Conservation (phyloP, 2,113 vertebrate species). For the Burhinus oedicnemus region DNA sequence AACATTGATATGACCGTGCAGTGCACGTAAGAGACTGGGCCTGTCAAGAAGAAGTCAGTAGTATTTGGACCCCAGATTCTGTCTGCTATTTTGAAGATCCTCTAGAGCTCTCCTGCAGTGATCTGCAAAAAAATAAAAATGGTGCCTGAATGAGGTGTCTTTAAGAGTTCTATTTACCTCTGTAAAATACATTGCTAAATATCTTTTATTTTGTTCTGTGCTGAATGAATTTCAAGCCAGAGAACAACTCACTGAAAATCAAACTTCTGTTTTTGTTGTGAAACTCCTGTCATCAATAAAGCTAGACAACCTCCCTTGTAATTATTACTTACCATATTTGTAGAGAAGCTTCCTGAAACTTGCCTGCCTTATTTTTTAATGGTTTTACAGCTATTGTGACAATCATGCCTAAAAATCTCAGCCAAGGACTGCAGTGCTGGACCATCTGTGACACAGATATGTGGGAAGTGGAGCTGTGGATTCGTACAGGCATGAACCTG, state of each 20-base stretch:
- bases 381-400: background rate
- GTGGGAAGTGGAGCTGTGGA: background rate
- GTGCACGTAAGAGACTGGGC: background rate
- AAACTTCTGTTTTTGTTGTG: background rate
- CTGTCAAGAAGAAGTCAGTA: background rate
- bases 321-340: background rate
- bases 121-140: background rate
- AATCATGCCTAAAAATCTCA: background rate
- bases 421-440: background rate
- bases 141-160: background rate
- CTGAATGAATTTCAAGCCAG: background rate
- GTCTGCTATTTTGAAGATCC: background rate
- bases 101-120: background rate
- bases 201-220: background rate
- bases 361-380: background rate
- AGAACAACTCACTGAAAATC: background rate
- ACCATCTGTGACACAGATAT: accelerated
- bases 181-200: background rate
- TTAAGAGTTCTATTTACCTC: background rate
- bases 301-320: background rate
- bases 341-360: background rate
- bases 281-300: background rate
- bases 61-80: background rate
- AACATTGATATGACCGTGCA: background rate
- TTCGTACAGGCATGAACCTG: background rate